phyloP scores from a whole-genome alignment of 2,888 invertebrate species.

The Drosophila nr. perissopoda region DNA sequence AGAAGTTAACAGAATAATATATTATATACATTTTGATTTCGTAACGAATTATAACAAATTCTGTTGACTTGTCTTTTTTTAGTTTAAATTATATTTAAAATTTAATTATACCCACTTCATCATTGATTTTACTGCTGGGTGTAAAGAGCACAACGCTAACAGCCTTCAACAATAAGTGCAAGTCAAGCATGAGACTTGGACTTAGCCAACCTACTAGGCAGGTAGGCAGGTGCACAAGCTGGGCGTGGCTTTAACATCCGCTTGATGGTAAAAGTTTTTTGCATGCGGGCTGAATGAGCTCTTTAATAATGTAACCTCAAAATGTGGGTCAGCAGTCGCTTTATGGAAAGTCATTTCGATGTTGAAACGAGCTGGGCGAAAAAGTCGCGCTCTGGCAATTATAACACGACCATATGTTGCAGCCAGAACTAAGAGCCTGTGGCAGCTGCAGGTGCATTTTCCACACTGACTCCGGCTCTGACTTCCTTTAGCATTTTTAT shows the following conservation, averaged over 20 bases:
- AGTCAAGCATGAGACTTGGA: slow-evolving; percentile 55
- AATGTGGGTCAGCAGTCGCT: slow-evolving; percentile 66
- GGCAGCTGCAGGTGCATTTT: slow-evolving; percentile 66
- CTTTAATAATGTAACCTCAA: slow-evolving; percentile 67
- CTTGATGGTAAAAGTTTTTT: slow-evolving; percentile 54
- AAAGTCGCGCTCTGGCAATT: slow-evolving; percentile 66
- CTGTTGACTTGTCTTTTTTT: neutral
- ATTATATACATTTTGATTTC: neutral
- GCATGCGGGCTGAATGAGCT: slow-evolving; percentile 43
- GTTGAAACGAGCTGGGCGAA: slow-evolving; percentile 42
- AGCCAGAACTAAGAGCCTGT: slow-evolving; percentile 65
- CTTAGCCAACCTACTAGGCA: slow-evolving; percentile 34
- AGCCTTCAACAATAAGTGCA: slow-evolving; percentile 63
- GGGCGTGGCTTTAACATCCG: slow-evolving; percentile 66
- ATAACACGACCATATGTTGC: slow-evolving; percentile 73
- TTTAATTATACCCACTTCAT: neutral
- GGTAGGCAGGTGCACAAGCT: slow-evolving; percentile 51
- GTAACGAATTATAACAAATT: neutral
- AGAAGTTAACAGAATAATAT: neutral
- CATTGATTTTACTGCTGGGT: neutral
- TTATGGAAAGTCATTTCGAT: slow-evolving; percentile 72
- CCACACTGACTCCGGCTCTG: slow-evolving; percentile 25
- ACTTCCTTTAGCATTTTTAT: slow-evolving; percentile 4
- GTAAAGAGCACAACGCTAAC: slow-evolving; percentile 38
- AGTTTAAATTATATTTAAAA: neutral